Evolutionary conservation across 2,888 invertebrate species (phyloP).

Genomic region (Ichneumoninae sp.): DNA sequence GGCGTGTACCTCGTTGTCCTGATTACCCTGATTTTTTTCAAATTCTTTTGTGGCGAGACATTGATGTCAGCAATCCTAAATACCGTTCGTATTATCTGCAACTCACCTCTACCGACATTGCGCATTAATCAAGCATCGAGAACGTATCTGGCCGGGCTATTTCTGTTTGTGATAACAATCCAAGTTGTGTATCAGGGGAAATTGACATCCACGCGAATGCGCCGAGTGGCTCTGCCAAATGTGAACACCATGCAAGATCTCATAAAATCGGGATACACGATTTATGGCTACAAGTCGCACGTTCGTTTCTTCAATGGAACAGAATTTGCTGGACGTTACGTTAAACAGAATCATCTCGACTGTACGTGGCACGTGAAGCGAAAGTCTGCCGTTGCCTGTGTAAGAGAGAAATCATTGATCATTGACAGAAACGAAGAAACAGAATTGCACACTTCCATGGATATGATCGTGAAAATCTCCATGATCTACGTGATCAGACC

Average conservation of each 20-base stretch:
- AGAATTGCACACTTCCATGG: conserved; percentile 2
- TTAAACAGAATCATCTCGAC: neutral
- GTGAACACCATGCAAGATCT: conserved; percentile 24
- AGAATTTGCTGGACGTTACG: neutral
- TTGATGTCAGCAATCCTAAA: neutral
- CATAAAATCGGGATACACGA: neutral
- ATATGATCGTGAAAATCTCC: neutral
- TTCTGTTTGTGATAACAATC: conserved; percentile 19
- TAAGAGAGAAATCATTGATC: neutral
- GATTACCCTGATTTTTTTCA: conserved; percentile 14
- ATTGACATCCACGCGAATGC: neutral
- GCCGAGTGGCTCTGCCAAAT: neutral
- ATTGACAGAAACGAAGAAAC: neutral
- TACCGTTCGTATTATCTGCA: neutral
- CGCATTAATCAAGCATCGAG: neutral
- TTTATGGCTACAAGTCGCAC: conserved; percentile 6
- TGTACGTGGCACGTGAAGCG: conserved; percentile 2
- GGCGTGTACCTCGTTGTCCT: neutral
- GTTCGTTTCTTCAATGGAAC: neutral
- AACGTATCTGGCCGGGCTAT: conserved; percentile 10
- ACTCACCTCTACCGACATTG: neutral
- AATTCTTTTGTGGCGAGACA: neutral
- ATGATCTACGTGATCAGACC: conserved; percentile 8
- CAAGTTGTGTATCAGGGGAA: conserved; percentile 25
- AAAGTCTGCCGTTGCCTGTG: conserved; percentile 1